Evolutionary conservation across 2,888 invertebrate species (phyloP).

Genomic region (Xiphydria camelus): DNA sequence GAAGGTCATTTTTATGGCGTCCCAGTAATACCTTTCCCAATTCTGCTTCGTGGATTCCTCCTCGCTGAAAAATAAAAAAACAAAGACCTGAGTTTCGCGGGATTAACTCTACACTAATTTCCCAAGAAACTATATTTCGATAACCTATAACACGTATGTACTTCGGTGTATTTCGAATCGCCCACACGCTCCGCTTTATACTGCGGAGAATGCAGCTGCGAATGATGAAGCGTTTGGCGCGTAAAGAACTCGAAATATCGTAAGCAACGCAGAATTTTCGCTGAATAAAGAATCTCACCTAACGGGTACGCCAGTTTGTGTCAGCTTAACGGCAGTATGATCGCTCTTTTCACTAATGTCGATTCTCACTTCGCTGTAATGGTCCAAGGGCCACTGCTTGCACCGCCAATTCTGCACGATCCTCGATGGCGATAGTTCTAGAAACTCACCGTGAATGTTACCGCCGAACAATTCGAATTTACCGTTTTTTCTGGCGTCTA

Average conservation of each 20-base stretch:
- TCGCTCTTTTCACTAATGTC: conserved; percentile 86
- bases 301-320: conserved; percentile 83
- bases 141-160: no score
- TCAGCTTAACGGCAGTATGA: conserved; percentile 80
- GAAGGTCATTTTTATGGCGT: conserved; percentile 89
- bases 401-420: conserved; percentile 92
- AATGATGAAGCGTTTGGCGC: no score
- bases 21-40: conserved; percentile 95
- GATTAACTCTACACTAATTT: no score
- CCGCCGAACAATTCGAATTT: conserved; percentile 91
- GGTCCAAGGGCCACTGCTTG: conserved; percentile 91
- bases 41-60: conserved; percentile 80
- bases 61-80: conserved; percentile 60
- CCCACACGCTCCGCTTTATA: no score
- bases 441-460: conserved; percentile 87
- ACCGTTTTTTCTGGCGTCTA: conserved; percentile 83
- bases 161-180: no score
- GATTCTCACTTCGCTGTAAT: conserved; percentile 87
- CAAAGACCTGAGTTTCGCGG: no score
- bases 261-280: no score
- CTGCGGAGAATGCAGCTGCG: no score
- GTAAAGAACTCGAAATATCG: no score
- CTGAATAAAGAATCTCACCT: conserved; percentile 58
- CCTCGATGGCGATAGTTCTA: conserved; percentile 79
- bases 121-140: no score